Evolutionary conservation across 1,140 invertebrate genomes (phyloP).

Genomic region (Homarus americanus): DNA sequence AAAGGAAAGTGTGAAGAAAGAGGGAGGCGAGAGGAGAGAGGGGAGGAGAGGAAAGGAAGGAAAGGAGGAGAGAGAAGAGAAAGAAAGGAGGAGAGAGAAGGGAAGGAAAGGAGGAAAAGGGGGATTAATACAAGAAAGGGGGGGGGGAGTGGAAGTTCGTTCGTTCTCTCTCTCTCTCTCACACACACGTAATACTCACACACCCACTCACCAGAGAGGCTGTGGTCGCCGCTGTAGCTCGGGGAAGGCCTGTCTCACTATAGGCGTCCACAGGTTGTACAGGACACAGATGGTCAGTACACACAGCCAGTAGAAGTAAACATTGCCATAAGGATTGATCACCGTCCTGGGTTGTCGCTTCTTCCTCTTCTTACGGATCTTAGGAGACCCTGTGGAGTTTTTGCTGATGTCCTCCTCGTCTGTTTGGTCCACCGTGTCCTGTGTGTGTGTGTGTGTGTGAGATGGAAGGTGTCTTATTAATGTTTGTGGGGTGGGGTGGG

Average conservation of each 20-base stretch:
- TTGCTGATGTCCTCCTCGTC: conserved; percentile 73
- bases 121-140: neutral
- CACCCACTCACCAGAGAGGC: conserved; percentile 61
- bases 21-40: conserved; percentile 11
- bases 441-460: too few species aligned
- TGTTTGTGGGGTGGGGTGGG: too few species aligned
- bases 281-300: conserved; percentile 92
- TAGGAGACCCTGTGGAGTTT: conserved; percentile 74
- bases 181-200: neutral
- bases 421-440: conserved; percentile 75
- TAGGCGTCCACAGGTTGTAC: conserved; percentile 97
- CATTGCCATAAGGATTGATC: conserved; percentile 96
- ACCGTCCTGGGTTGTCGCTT: conserved; percentile 88
- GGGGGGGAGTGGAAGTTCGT: neutral
- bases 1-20: too few species aligned
- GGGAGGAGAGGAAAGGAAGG: neutral
- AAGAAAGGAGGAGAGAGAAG: neutral
- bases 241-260: conserved; percentile 95
- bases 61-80: neutral
- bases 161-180: conserved; percentile 12
- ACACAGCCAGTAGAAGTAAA: conserved; percentile 97
- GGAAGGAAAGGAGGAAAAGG: neutral
- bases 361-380: conserved; percentile 82
- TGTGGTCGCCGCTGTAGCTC: conserved; percentile 84
- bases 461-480: too few species aligned